Evolutionary conservation across 1,140 invertebrate species (phyloP).

Genomic region (Acromyrmex charruanus): DNA sequence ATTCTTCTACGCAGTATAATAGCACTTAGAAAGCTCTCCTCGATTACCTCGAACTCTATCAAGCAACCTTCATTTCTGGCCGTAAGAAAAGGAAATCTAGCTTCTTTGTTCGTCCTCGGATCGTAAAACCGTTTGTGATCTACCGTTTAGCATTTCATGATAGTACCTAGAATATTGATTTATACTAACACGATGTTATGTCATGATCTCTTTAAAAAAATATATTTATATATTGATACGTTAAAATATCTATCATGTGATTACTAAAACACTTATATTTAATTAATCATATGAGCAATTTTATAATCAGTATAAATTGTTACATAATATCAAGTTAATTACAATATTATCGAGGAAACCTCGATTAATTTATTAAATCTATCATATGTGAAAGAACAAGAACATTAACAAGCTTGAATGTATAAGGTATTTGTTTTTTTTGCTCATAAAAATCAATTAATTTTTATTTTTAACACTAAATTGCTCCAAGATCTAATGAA

Average conservation of each 20-base stretch:
- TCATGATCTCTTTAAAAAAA: slow-evolving; percentile 3
- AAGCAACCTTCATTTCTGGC: slow-evolving; percentile 11
- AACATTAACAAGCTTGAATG: background rate
- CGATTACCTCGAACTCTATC: background rate
- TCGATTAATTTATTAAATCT: background rate
- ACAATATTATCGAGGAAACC: background rate
- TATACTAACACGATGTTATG: background rate
- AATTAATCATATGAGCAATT: background rate
- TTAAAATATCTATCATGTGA: background rate
- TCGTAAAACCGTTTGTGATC: background rate
- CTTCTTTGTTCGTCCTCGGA: background rate
- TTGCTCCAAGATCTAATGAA: background rate
- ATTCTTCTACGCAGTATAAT: background rate
- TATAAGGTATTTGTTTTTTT: background rate
- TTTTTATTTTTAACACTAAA: background rate
- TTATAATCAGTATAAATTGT: background rate
- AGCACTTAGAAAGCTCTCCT: background rate
- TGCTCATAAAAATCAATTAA: background rate
- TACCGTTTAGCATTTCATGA: slow-evolving; percentile 10
- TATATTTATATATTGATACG: background rate
- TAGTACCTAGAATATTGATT: background rate
- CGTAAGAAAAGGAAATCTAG: slow-evolving; percentile 14
- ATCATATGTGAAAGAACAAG: background rate
- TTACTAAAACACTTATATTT: background rate
- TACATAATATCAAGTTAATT: background rate